phyloP scores from a whole-genome alignment of 2,113 vertebrate genomes.

The Ceyx cyanopectus region DNA sequence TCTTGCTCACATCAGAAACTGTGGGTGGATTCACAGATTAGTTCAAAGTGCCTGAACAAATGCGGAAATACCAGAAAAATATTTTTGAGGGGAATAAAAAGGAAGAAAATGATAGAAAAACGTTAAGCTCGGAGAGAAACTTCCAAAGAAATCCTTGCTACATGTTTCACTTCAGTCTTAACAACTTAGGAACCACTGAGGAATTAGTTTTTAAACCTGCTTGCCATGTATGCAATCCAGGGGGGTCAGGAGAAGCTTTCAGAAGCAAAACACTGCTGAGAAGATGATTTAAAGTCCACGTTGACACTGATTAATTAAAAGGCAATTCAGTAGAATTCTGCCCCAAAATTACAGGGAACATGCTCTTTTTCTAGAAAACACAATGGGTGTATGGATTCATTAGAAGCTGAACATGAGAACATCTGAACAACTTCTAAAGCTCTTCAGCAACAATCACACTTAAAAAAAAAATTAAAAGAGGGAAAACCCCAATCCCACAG shows the following conservation, averaged over 20 bases:
- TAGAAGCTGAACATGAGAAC: not conserved
- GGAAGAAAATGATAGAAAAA: not conserved
- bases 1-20: not conserved
- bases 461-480: fast-evolving
- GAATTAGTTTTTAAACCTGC: not conserved
- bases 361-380: not conserved
- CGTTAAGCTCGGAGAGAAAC: not conserved
- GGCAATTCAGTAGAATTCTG: not conserved
- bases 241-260: not conserved
- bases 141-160: not conserved
- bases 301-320: not conserved
- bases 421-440: not conserved
- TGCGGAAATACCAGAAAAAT: not conserved
- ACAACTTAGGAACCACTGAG: not conserved
- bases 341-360: not conserved
- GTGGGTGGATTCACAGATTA: not conserved
- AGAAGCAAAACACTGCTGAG: not conserved
- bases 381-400: fast-evolving
- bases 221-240: not conserved
- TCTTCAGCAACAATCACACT: not conserved
- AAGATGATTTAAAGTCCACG: not conserved
- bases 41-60: not conserved
- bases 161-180: not conserved
- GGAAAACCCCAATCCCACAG: no score
- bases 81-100: not conserved